Conservation (phyloP, 2,888 invertebrate species). For the Busseola fusca region DNA sequence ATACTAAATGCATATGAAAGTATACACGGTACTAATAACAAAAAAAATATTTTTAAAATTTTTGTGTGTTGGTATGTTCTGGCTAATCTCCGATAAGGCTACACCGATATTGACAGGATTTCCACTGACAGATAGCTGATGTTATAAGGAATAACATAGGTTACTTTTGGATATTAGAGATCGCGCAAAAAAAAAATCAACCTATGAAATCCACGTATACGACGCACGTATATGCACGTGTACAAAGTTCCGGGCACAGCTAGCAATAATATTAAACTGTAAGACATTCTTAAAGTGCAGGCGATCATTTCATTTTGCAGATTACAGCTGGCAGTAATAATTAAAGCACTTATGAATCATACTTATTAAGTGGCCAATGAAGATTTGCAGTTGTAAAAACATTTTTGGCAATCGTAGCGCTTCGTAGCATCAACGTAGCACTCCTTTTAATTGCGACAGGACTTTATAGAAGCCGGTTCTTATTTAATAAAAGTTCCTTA, state of each 20-base stretch:
- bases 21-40: no score
- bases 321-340: neutral
- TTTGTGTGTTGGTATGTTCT: no score
- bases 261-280: neutral
- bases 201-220: no score
- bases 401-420: conserved; percentile 42
- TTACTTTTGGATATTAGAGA: no score
- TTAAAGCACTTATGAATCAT: neutral
- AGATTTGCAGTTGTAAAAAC: conserved; percentile 24
- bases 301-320: neutral
- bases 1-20: neutral
- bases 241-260: neutral
- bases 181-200: no score
- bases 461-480: neutral
- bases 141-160: no score
- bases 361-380: conserved; percentile 13
- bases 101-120: no score
- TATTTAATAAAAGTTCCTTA: neutral
- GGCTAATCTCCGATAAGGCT: no score
- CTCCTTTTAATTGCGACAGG: conserved; percentile 8
- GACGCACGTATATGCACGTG: no score
- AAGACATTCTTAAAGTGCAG: neutral
- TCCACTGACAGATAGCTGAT: no score
- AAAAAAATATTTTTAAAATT: no score
- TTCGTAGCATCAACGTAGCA: conserved; percentile 20